phyloP scores from a whole-genome alignment of 37 sponge, comb jelly and placozoan species.

The Halichondria panicea region DNA sequence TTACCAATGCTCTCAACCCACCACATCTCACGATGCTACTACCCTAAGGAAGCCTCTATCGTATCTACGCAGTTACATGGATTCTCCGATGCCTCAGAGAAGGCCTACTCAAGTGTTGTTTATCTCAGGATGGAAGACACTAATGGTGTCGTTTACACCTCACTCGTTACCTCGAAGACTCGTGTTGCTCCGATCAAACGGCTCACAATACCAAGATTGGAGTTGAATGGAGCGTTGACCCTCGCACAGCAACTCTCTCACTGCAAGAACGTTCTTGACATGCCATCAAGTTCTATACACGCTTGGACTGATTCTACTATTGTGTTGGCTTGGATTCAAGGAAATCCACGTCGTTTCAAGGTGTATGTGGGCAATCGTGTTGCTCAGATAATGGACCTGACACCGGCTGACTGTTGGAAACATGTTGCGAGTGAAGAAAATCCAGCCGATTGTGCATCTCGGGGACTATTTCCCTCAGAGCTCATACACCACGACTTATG shows the following conservation, averaged over 20 bases:
- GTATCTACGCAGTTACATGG: slow-evolving; percentile 20
- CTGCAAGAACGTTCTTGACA: slow-evolving; percentile 12
- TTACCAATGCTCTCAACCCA: slow-evolving; percentile 8
- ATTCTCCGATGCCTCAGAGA: slow-evolving; percentile 29
- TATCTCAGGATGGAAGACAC: slow-evolving; percentile 26
- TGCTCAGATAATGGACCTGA: slow-evolving; percentile 16
- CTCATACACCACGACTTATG: background rate
- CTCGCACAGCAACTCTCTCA: slow-evolving; percentile 19
- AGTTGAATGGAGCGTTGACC: slow-evolving; percentile 12
- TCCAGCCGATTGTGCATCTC: slow-evolving; percentile 29
- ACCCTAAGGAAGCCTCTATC: slow-evolving; percentile 17
- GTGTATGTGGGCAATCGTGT: slow-evolving; percentile 27
- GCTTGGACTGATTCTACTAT: slow-evolving; percentile 33
- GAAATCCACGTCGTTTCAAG: slow-evolving; percentile 28
- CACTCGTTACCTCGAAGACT: slow-evolving; percentile 20
- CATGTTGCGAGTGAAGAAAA: slow-evolving; percentile 15
- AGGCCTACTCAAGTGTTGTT: slow-evolving; percentile 27
- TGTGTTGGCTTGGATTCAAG: slow-evolving; percentile 8
- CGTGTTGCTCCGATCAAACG: slow-evolving; percentile 23
- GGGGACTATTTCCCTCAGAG: slow-evolving; percentile 23
- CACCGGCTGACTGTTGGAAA: slow-evolving; percentile 3
- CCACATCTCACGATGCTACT: slow-evolving; percentile 23
- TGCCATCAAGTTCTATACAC: background rate
- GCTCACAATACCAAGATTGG: slow-evolving; percentile 16
- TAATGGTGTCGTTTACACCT: slow-evolving; percentile 10